These are phyloP conservation scores for Calliphora vicina DNA, from an alignment of 1,140 invertebrate species.

Conservation along the genomic window DNA sequence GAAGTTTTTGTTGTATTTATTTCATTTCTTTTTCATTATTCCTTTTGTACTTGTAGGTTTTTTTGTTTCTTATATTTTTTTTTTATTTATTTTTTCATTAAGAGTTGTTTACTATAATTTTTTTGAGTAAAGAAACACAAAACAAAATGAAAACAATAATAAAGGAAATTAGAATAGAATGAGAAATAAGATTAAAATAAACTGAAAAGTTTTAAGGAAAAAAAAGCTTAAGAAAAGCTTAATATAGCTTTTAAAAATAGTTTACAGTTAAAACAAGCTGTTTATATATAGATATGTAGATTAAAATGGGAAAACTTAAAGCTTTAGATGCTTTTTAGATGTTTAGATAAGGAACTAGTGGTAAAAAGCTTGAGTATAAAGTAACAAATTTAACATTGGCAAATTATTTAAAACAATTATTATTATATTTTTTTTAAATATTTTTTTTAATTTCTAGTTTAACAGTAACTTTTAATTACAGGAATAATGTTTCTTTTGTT, in stretches of 20 bases:
- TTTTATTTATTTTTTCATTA: conserved; percentile 21
- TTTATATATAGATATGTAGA: background rate
- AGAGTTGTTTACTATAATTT: background rate
- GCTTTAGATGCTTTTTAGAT: background rate
- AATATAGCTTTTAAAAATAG: background rate
- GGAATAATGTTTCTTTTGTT: background rate
- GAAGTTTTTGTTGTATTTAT: conserved; percentile 63
- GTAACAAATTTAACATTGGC: background rate
- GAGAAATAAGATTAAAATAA: background rate
- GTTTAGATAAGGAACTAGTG: background rate
- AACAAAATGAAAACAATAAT: background rate
- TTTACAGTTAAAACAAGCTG: background rate
- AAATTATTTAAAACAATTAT: background rate
- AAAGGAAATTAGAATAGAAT: background rate
- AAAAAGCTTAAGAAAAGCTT: background rate
- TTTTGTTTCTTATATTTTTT: conserved; percentile 6
- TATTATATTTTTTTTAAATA: background rate
- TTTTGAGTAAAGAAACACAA: background rate
- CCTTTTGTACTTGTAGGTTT: conserved; percentile 21
- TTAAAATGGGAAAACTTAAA: background rate
- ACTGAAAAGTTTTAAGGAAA: background rate
- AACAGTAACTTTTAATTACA: background rate
- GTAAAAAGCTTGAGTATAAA: background rate
- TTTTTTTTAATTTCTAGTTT: background rate
- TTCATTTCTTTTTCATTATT: conserved; percentile 37